These are phyloP conservation scores for Cylas formicarius DNA, from an alignment of 1,140 invertebrate genomes.

Conservation along the genomic window DNA sequence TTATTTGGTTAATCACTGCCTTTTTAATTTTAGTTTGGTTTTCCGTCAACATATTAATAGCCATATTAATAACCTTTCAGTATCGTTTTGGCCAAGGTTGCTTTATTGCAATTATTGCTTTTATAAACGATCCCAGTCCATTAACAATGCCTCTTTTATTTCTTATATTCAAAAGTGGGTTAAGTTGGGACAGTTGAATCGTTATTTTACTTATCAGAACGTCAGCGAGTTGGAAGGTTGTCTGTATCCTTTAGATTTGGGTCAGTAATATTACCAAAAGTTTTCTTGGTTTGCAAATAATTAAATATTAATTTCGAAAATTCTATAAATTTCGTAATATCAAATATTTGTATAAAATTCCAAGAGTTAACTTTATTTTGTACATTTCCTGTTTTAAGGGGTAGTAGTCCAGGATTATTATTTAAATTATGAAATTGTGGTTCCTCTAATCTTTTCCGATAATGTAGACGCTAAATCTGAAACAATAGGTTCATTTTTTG, in stretches of 20 bases:
- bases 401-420: slow-evolving; percentile 14
- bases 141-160: too few species aligned
- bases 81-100: too few species aligned
- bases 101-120: too few species aligned
- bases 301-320: slow-evolving; percentile 6
- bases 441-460: background rate
- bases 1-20: too few species aligned
- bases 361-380: slow-evolving; percentile 9
- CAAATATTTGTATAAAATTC: slow-evolving; percentile 14
- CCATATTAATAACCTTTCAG: too few species aligned
- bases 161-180: background rate
- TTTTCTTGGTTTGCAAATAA: background rate
- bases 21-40: too few species aligned
- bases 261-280: slow-evolving; percentile 5
- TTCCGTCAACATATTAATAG: too few species aligned
- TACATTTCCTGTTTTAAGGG: slow-evolving; percentile 10
- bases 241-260: background rate
- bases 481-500: slow-evolving; percentile 8
- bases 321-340: slow-evolving; percentile 1
- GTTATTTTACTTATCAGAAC: slow-evolving; percentile 2
- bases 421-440: slow-evolving; percentile 9
- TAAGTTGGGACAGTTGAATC: slow-evolving; percentile 1
- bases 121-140: too few species aligned
- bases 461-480: slow-evolving; percentile 2
- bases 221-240: slow-evolving; percentile 2